Conservation (phyloP, 2,113 vertebrate species). For the Semicossyphus pulcher region DNA sequence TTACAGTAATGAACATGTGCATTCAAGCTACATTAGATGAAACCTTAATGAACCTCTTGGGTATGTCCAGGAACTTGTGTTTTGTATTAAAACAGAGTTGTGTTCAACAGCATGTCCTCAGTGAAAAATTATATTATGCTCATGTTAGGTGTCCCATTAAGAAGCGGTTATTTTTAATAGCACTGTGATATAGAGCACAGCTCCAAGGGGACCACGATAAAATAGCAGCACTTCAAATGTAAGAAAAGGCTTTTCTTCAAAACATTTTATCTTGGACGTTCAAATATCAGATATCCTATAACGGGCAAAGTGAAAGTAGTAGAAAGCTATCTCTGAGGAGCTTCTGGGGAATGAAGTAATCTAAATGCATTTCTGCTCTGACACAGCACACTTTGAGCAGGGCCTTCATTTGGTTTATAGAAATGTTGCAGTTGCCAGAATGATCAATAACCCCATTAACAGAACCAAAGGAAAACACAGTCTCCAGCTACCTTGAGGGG, state of each 20-base stretch:
- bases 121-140: constrained; percentile 46
- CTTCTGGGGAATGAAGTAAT: constrained; percentile 69
- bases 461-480: constrained; percentile 70
- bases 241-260: constrained; percentile 40
- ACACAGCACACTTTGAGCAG: constrained; percentile 63
- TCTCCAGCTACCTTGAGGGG: constrained; percentile 60
- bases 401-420: constrained; percentile 71
- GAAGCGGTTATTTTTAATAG: constrained; percentile 42
- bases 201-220: constrained; percentile 27
- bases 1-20: constrained; percentile 42
- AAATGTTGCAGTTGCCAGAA: constrained; percentile 74
- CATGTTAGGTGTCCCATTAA: constrained; percentile 35
- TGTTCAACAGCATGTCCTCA: constrained; percentile 23
- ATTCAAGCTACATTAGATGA: constrained; percentile 37
- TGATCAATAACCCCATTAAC: constrained; percentile 80
- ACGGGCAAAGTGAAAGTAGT: constrained; percentile 44
- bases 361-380: constrained; percentile 73
- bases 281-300: constrained; percentile 45
- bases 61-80: not conserved
- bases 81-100: not conserved
- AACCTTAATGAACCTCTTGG: constrained; percentile 32
- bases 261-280: constrained; percentile 55
- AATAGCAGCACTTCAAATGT: constrained; percentile 35
- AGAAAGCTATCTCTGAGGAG: constrained; percentile 54
- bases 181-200: constrained; percentile 8